These are phyloP conservation scores for Neogale vison DNA, from an alignment of 2,113 vertebrate genomes.

Conservation along the genomic window DNA sequence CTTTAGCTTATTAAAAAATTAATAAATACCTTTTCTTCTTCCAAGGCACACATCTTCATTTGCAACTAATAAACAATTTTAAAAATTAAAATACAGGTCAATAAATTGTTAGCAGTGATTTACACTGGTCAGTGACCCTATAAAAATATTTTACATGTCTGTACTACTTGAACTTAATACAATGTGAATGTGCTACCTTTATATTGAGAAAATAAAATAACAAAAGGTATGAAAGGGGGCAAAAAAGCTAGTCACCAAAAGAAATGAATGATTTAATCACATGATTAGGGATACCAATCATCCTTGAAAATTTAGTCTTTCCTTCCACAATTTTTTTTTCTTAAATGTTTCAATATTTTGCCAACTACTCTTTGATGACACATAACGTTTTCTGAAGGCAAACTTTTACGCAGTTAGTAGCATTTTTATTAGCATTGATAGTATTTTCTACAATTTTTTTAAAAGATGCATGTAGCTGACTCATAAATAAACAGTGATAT, in stretches of 20 bases:
- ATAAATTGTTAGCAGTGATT: slow-evolving; percentile 36
- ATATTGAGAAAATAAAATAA: slow-evolving; percentile 57
- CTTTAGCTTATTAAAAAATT: slow-evolving; percentile 48
- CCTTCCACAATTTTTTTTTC: background rate
- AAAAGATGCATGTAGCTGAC: background rate
- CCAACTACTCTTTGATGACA: slow-evolving; percentile 21
- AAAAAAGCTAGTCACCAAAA: background rate
- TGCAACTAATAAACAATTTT: slow-evolving; percentile 85
- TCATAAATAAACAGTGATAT: background rate
- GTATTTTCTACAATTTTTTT: background rate
- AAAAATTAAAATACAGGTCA: slow-evolving; percentile 65
- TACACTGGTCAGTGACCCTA: slow-evolving; percentile 4
- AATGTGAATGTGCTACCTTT: background rate
- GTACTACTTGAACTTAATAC: background rate
- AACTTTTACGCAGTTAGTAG: slow-evolving; percentile 24
- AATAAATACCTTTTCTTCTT: slow-evolving; percentile 94
- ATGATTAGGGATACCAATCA: background rate
- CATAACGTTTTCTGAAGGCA: slow-evolving; percentile 16
- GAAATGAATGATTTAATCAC: slow-evolving; percentile 42
- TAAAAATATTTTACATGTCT: background rate
- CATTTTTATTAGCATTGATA: slow-evolving; percentile 1
- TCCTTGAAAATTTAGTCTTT: slow-evolving; percentile 13
- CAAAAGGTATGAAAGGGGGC: background rate
- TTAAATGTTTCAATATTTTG: slow-evolving; percentile 46
- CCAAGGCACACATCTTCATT: slow-evolving; percentile 87